Evolutionary conservation across 1,140 invertebrate species (phyloP).

Genomic region (Hetaerina americana): DNA sequence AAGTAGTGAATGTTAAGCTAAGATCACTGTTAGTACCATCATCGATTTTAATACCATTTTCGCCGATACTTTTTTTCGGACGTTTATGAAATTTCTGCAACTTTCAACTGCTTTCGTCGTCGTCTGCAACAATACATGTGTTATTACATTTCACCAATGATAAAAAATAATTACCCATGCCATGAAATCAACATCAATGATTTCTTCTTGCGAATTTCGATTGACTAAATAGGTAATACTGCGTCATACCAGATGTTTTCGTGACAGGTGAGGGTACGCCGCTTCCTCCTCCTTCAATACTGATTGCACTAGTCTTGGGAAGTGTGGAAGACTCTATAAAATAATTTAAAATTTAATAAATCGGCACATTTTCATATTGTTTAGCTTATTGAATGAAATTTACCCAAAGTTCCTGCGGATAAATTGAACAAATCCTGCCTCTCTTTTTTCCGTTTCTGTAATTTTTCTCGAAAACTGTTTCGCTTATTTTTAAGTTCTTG

Average conservation of each 20-base stretch:
- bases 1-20: too few species aligned
- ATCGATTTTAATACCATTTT: too few species aligned
- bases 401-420: constrained; percentile 12
- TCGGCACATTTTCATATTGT: neutral
- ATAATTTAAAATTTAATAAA: neutral
- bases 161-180: neutral
- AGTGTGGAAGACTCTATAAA: constrained; percentile 1
- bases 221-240: too few species aligned
- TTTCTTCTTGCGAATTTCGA: neutral
- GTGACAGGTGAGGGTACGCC: constrained; percentile 11
- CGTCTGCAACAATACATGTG: constrained; percentile 2
- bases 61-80: too few species aligned
- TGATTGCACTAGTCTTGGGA: constrained; percentile 10
- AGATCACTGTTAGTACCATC: too few species aligned
- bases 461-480: constrained; percentile 72
- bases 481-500: constrained; percentile 78
- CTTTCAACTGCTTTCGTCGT: constrained; percentile 6
- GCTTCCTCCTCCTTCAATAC: constrained; percentile 7
- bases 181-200: neutral
- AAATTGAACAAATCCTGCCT: constrained; percentile 47
- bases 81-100: too few species aligned
- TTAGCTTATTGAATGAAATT: neutral
- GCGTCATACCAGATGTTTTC: constrained; percentile 10
- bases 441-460: constrained; percentile 83
- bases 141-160: too few species aligned